Evolutionary conservation across 1,140 invertebrate genomes (phyloP).

Genomic region (Apis laboriosa): DNA sequence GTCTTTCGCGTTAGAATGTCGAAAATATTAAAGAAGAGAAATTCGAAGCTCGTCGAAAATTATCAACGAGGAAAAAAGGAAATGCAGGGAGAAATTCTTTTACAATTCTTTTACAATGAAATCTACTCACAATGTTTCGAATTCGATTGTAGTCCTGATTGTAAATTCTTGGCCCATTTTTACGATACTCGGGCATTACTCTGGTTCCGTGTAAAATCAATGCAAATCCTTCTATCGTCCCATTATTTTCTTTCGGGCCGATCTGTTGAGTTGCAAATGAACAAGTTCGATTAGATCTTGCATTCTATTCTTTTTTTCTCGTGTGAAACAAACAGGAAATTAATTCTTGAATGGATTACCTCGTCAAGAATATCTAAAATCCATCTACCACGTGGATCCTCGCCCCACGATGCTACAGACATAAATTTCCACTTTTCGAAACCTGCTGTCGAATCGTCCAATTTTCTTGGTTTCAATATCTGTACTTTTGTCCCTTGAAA

Average conservation of each 20-base stretch:
- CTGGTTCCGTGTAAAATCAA: constrained; percentile 87
- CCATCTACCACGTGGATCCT: constrained; percentile 90
- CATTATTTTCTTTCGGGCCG: constrained; percentile 80
- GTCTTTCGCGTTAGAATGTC: neutral
- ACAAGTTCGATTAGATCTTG: neutral
- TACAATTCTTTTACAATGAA: no score
- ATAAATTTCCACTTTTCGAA: constrained; percentile 94
- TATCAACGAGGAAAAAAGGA: neutral
- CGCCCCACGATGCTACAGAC: constrained; percentile 96
- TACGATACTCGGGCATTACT: constrained; percentile 84
- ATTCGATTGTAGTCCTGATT: constrained; percentile 80
- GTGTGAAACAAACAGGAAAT: no score
- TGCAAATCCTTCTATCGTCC: constrained; percentile 81
- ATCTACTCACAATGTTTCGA: constrained; percentile 68
- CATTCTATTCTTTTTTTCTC: no score
- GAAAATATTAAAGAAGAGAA: neutral
- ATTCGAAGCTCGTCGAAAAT: no score
- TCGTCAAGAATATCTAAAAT: constrained; percentile 83
- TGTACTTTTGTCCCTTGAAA: constrained; percentile 83
- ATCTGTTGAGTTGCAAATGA: constrained; percentile 70
- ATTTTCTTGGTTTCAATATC: constrained; percentile 86
- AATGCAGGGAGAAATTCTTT: no score
- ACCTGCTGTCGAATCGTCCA: constrained; percentile 87
- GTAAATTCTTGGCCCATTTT: constrained; percentile 82
- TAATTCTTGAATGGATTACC: constrained; percentile 74